These are phyloP conservation scores for Callionymus lyra DNA, from an alignment of 2,113 vertebrate species.

Conservation along the genomic window DNA sequence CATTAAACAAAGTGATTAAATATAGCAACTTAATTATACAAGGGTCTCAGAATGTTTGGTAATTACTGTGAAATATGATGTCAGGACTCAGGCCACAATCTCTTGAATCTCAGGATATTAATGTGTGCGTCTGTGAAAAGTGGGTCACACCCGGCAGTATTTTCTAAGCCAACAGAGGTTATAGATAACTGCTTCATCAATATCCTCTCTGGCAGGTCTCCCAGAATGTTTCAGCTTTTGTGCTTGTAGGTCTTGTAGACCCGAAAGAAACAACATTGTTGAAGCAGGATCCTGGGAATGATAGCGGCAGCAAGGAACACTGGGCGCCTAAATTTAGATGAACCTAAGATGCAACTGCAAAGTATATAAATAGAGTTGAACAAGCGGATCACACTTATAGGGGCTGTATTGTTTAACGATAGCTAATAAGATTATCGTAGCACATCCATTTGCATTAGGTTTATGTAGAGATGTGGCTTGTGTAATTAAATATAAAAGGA, in stretches of 20 bases:
- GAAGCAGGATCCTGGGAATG: no score
- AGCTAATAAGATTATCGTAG: no score
- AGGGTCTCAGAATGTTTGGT: conserved; percentile 10
- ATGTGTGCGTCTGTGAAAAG: conserved; percentile 12
- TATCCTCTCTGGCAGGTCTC: conserved; percentile 23
- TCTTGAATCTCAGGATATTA: conserved; percentile 21
- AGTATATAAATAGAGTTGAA: no score
- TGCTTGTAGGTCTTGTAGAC: conserved; percentile 17
- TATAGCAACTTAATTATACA: conserved; percentile 26
- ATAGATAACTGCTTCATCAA: conserved; percentile 24
- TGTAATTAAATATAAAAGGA: no score
- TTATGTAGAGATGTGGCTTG: no score
- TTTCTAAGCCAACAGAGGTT: conserved; percentile 27
- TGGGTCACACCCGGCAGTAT: conserved; percentile 22
- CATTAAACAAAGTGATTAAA: conserved; percentile 18
- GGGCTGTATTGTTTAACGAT: no score
- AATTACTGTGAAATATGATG: conserved; percentile 32
- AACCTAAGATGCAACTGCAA: no score
- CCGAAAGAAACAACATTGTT: conserved; percentile 6
- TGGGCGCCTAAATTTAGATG: no score
- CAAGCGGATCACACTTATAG: no score
- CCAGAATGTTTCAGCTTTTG: conserved; percentile 25
- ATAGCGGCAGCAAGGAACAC: no score
- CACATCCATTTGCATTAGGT: no score
- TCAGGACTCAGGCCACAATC: conserved; percentile 6